Evolutionary conservation across 2,888 invertebrate genomes (phyloP), one percentile per base, ranked within the genome.

Genomic region (Willowsia nigromaculata): DNA sequence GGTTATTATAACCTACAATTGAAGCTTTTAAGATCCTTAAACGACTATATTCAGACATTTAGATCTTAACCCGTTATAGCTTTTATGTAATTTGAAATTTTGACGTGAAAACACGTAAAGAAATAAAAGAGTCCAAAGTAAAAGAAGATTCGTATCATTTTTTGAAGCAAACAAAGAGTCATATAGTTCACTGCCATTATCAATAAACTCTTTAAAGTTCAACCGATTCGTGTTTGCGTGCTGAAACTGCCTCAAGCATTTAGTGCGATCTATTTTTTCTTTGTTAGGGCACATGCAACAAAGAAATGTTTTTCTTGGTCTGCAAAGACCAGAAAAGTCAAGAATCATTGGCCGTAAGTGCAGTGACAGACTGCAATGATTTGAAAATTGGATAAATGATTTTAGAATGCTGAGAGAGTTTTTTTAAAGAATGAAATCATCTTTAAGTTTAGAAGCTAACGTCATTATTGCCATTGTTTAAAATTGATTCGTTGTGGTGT

Each of bases 151-250:
- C 13, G 37, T 1, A 13, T 59, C 4, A 59, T 56, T 37, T 18
- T 62, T 62, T 15, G 15, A 74, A 7, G 22, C 22, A 27, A 43
- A 30, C 68, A 50, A 65, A 50, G 62, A 68, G 83, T 83, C 83
- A 53, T 11, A 33, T n/a, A 43, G 83, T 83, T 83, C 83, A 83
- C 33, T 83, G 83, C 50, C 83, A 83, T 30, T 47, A 68, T 68
- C 68, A 53, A 83, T 83, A 47, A 50, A 50, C 59, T 65, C 37
- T 37, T 37, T 9, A 37, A 3, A 37, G 68, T 68, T 68, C n/a
- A 68, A 37, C 22, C 2, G 22, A 18, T 37, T 59, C 18, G 59
- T 18, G 59, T 13, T 59, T 27, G 59, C 59, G 59, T 59, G 59
- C 50, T 5, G 15, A 5, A n/a, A 2, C n/a, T n/a, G 1, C 3